phyloP scores from a whole-genome alignment of 2,113 vertebrate species.

The Myiagra hebetior region DNA sequence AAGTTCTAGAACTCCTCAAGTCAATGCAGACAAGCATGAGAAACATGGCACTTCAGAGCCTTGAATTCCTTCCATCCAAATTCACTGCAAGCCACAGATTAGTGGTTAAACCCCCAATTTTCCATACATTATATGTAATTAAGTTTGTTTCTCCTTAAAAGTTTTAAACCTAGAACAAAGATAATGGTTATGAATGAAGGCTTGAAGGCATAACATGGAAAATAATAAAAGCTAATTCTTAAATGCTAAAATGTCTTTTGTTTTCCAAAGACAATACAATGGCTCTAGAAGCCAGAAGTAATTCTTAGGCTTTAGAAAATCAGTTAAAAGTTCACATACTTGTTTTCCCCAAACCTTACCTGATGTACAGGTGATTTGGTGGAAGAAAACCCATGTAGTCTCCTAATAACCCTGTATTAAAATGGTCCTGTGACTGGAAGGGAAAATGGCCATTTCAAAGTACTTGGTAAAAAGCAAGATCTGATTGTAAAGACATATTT shows the following conservation, averaged over 20 bases:
- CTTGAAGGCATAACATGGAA: conserved; percentile 29
- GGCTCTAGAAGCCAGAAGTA: background rate
- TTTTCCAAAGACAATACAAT: background rate
- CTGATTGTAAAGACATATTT: background rate
- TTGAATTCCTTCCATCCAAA: conserved; percentile 47
- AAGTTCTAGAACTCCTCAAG: background rate
- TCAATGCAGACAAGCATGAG: background rate
- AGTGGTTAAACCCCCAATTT: conserved; percentile 30
- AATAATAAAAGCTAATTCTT: conserved; percentile 24
- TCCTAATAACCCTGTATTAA: background rate
- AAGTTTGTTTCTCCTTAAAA: conserved; percentile 40
- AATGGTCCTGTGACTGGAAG: background rate
- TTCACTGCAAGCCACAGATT: conserved; percentile 18
- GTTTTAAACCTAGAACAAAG: conserved; percentile 46
- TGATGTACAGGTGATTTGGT: background rate
- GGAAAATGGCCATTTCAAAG: background rate
- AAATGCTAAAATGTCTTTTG: conserved; percentile 11
- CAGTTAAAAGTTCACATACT: background rate
- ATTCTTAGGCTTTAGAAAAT: conserved; percentile 4
- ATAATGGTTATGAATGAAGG: conserved; percentile 47
- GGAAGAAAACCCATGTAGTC: background rate
- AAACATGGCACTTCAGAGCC: background rate
- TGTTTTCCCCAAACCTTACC: background rate
- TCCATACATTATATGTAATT: conserved; percentile 12
- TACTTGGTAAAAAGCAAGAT: background rate